phyloP scores from a whole-genome alignment of 2,113 vertebrate species.

The Clarias magur region DNA sequence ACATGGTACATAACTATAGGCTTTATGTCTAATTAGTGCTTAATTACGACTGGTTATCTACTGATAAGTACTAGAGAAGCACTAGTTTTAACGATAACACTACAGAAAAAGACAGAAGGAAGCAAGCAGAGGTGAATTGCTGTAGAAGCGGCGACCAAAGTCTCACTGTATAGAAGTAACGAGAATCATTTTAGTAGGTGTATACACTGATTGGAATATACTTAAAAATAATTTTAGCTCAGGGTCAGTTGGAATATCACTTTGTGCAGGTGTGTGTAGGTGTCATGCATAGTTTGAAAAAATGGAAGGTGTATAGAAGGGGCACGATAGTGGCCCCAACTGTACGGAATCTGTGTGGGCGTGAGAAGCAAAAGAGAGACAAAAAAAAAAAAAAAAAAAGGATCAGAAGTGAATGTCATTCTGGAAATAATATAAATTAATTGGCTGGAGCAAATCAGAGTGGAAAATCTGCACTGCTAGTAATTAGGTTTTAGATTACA shows the following conservation, averaged over 20 bases:
- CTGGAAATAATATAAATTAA: constrained; percentile 65
- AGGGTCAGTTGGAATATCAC: constrained; percentile 43
- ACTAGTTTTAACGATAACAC: constrained; percentile 38
- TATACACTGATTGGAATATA: constrained; percentile 35
- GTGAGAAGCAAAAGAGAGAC: constrained; percentile 49
- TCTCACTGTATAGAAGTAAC: constrained; percentile 35
- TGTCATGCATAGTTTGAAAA: constrained; percentile 36
- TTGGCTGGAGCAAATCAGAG: constrained; percentile 63
- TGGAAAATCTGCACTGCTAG: constrained; percentile 61
- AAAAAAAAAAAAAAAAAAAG: constrained; percentile 40
- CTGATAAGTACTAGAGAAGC: constrained; percentile 43
- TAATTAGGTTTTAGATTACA: constrained; percentile 65
- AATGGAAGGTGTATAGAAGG: constrained; percentile 45
- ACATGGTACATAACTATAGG: constrained; percentile 46
- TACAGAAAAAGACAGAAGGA: not conserved
- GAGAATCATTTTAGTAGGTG: constrained; percentile 68
- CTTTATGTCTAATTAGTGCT: constrained; percentile 59
- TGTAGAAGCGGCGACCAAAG: not conserved
- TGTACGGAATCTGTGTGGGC: constrained; percentile 48
- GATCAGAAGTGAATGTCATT: constrained; percentile 57
- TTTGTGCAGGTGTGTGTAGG: not conserved
- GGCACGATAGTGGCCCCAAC: constrained; percentile 33
- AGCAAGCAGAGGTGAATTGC: not conserved
- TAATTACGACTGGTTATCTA: constrained; percentile 57
- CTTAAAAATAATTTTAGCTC: constrained; percentile 32